Conservation (phyloP, 1,140 invertebrate genomes). For the Drosophila nannoptera region DNA sequence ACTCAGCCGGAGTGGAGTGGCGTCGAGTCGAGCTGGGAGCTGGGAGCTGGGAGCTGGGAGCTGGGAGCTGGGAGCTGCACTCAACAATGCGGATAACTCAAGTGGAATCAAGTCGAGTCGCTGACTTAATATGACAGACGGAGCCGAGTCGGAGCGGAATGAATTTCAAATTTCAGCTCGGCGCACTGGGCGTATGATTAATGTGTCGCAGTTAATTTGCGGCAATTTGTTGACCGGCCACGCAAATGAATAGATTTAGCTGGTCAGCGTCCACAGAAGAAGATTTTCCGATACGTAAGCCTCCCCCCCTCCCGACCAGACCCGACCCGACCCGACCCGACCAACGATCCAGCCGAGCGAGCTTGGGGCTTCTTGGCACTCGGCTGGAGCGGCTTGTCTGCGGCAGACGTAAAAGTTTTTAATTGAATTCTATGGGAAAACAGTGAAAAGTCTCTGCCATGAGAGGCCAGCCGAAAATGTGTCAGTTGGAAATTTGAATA, state of each 20-base stretch:
- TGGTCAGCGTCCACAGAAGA: neutral
- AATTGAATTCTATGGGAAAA: slow-evolving; percentile 70
- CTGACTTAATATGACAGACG: slow-evolving; percentile 26
- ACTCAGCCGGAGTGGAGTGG: slow-evolving; percentile 37
- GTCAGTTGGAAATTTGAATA: slow-evolving; percentile 50
- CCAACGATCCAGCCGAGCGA: too few species aligned
- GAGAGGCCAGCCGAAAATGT: slow-evolving; percentile 60
- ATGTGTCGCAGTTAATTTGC: slow-evolving; percentile 60
- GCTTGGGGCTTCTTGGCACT: slow-evolving; percentile 1
- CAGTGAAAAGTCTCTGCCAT: slow-evolving; percentile 54
- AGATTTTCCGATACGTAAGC: slow-evolving; percentile 3
- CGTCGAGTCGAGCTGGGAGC: slow-evolving; percentile 5
- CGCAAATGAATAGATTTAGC: slow-evolving; percentile 28
- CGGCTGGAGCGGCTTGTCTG: slow-evolving; percentile 23
- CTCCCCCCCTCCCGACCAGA: neutral
- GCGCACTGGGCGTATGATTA: slow-evolving; percentile 52
- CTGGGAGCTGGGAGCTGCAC: neutral
- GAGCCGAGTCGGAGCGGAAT: slow-evolving; percentile 20
- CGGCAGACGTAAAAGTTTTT: slow-evolving; percentile 59
- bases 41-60: neutral
- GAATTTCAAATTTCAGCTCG: slow-evolving; percentile 44
- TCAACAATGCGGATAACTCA: slow-evolving; percentile 26
- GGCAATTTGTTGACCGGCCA: slow-evolving; percentile 56
- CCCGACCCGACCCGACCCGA: too few species aligned
- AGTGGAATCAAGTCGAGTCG: slow-evolving; percentile 55